A percentile compares a stretch with the other conserved stretches of the same genome.
These are phyloP conservation scores for Nasonia oneida DNA, from an alignment of 2,888 invertebrate genomes.

Conservation along the genomic window DNA sequence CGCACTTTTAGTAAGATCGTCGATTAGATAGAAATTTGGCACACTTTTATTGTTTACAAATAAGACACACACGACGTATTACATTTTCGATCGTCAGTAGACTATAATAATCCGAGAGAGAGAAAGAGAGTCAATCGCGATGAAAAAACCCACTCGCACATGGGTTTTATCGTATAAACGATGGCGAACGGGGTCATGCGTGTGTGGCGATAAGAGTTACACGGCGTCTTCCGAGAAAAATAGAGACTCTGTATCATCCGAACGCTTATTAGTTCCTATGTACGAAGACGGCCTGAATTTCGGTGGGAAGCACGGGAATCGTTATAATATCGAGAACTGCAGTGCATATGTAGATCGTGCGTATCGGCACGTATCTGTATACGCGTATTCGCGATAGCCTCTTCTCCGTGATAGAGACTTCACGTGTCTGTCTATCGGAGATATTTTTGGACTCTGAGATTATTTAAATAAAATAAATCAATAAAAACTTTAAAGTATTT, in stretches of 20 bases:
- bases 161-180: neutral
- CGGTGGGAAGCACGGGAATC: too few relatives aligned
- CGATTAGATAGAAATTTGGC: constrained; percentile 17
- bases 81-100: neutral
- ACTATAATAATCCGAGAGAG: neutral
- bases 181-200: neutral
- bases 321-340: neutral
- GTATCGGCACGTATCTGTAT: neutral
- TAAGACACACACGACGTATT: neutral
- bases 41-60: constrained; percentile 16
- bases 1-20: neutral
- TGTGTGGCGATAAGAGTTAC: neutral
- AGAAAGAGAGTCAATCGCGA: neutral
- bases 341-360: neutral
- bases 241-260: neutral
- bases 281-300: too few relatives aligned
- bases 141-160: neutral
- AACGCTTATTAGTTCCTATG: too few relatives aligned
- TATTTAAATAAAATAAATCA: neutral
- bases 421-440: too few relatives aligned
- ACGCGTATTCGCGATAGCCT: neutral
- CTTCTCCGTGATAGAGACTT: neutral
- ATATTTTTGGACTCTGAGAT: neutral
- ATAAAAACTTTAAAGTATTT: neutral
- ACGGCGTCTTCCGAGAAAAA: neutral